phyloP scores from a whole-genome alignment of 2,888 invertebrate genomes.

The Pyrgus malvae region DNA sequence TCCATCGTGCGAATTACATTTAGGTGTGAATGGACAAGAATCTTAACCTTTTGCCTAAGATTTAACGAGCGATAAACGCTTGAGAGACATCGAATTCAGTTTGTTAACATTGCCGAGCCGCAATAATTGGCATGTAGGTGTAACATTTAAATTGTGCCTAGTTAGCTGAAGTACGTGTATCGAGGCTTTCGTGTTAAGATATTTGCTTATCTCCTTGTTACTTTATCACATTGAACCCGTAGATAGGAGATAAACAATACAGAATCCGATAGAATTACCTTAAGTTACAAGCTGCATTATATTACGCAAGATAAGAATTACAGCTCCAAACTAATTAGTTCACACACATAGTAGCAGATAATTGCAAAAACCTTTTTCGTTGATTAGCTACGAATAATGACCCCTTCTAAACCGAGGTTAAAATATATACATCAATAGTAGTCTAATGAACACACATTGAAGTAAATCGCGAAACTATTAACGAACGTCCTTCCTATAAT shows the following conservation, averaged over 20 bases:
- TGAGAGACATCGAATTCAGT: slow-evolving; percentile 24
- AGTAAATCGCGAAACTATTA: slow-evolving; percentile 9
- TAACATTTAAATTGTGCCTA: slow-evolving; percentile 20
- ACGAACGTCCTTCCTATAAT: slow-evolving; percentile 20
- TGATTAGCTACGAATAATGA: slow-evolving; percentile 13
- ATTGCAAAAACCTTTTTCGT: background rate
- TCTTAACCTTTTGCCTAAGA: slow-evolving; percentile 27
- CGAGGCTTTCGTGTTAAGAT: slow-evolving; percentile 1
- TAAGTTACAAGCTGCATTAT: no score
- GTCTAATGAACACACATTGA: slow-evolving; percentile 5
- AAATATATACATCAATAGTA: slow-evolving; percentile 1
- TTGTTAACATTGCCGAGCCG: slow-evolving; percentile 35
- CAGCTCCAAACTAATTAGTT: no score
- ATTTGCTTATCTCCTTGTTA: slow-evolving; percentile 17
- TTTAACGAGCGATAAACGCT: slow-evolving; percentile 21
- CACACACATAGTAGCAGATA: background rate
- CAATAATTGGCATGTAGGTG: slow-evolving; percentile 36
- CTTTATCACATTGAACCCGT: background rate
- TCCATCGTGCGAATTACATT: slow-evolving; percentile 26
- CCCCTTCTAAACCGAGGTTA: slow-evolving; percentile 16
- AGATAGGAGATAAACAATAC: slow-evolving; percentile 2
- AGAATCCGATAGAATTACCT: background rate
- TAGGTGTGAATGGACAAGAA: slow-evolving; percentile 25
- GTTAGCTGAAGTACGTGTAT: slow-evolving; percentile 9
- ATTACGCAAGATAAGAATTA: no score